phyloP scores from a whole-genome alignment of 1,140 invertebrate species.

The Orchesella cincta region DNA sequence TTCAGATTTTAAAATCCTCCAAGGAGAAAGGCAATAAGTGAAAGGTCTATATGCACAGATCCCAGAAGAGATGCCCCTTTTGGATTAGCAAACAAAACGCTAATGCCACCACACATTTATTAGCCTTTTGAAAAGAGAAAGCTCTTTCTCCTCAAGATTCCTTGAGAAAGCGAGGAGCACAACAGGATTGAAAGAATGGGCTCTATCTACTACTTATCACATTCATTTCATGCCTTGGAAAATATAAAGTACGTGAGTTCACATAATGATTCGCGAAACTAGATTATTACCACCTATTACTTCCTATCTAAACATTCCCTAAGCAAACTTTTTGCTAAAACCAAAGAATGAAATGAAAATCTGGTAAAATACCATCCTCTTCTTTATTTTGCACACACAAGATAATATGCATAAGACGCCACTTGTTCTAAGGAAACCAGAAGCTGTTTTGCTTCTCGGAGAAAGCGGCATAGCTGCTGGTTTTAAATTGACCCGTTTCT shows the following conservation, averaged over 20 bases:
- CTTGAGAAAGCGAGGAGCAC: not conserved
- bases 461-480: too few relatives aligned
- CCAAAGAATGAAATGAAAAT: too few relatives aligned
- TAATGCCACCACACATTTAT: not conserved
- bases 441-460: too few relatives aligned
- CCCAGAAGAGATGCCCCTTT: not conserved
- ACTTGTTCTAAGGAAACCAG: too few relatives aligned
- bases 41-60: too few relatives aligned
- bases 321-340: too few relatives aligned
- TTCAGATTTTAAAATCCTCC: not conserved
- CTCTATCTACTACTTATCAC: not conserved
- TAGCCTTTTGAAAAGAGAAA: not conserved
- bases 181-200: not conserved
- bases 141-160: not conserved
- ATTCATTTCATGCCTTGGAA: not conserved
- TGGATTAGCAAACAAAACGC: constrained; percentile 9
- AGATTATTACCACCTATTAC: too few relatives aligned
- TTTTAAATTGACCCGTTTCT: too few relatives aligned
- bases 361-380: too few relatives aligned
- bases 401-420: too few relatives aligned
- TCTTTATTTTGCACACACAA: too few relatives aligned
- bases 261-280: constrained; percentile 11
- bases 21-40: not conserved
- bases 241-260: constrained; percentile 9
- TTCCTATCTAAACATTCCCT: too few relatives aligned